These are phyloP conservation scores for Molossus alvarezi DNA, from an alignment of 2,797 vertebrate genomes.

Conservation along the genomic window DNA sequence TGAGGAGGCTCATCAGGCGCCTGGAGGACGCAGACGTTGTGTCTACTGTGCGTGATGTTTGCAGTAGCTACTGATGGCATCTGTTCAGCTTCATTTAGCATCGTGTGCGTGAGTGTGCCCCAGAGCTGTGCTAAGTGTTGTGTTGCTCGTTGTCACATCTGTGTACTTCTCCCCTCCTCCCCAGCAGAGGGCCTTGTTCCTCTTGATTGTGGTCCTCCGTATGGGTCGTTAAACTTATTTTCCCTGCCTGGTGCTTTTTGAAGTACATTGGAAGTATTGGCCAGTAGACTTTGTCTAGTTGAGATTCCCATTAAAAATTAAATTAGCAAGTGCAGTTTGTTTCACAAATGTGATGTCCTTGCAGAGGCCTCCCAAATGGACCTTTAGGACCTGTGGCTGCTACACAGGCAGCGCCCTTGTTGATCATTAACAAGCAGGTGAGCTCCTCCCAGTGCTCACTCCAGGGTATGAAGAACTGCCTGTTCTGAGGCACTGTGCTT, in stretches of 20 bases:
- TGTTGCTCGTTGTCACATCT: background rate
- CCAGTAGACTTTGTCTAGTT: background rate
- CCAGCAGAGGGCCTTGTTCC: constrained; percentile 64
- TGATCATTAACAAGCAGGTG: background rate
- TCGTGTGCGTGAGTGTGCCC: background rate
- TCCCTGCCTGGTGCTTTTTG: constrained; percentile 22
- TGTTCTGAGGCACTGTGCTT: background rate
- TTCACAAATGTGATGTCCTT: background rate
- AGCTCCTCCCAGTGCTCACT: background rate
- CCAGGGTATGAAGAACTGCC: background rate
- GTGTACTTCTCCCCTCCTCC: background rate
- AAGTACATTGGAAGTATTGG: background rate
- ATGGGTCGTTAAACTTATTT: constrained; percentile 56
- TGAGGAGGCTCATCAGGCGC: background rate
- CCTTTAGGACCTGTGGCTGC: background rate
- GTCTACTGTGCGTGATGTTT: background rate
- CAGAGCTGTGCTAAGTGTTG: background rate
- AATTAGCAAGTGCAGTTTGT: background rate
- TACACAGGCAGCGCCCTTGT: background rate
- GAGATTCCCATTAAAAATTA: background rate
- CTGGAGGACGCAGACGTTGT: background rate
- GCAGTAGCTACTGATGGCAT: background rate
- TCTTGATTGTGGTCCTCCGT: constrained; percentile 64
- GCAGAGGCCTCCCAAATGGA: background rate
- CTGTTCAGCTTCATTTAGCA: background rate